Base-by-base conservation (phyloP, 2,113 vertebrate genomes). In the Deroptyus accipitrinus region DNA sequence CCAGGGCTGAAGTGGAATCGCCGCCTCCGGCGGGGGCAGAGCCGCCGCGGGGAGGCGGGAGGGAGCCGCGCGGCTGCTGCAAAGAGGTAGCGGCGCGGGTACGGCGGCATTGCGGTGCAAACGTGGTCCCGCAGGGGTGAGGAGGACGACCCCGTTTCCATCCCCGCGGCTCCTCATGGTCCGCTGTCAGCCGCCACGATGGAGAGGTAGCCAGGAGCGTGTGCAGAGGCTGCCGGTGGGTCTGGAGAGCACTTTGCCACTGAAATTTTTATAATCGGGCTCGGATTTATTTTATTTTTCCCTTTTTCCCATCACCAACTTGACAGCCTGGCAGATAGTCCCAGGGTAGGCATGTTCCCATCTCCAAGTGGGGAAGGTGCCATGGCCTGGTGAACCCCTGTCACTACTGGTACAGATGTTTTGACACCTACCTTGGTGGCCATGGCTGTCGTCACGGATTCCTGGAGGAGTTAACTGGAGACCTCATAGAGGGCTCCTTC, bases 381-480 rank as follows among this genome's bases (percentile, higher is more conserved):
- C 0, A 0, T 1, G 3, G 49, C 30, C 20, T 13, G 10, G 2
- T 1, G 63, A 61, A 37, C 35, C 2, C 1, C 20, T 6, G 44
- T 16, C 7, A 2, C 23, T 24, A 55, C 22, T 9, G 11, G 9
- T 17, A 6, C 0, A 0, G 41, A 41, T 14, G 3, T n/a, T 31
- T 33, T 33, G 55, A 37, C 64, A 37, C 51, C 20, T 28, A 14
- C 10, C 27, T 28, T 0, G 3, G 33, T 13, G 24, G 12, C 24
- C 28, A 11, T 0, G 0, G 41, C 37, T 51, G 10, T 0, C 0
- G 7, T 23, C 70, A 55, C 0, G 0, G 23, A 49, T 13, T 73
- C 17, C 18, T 14, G 4, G 41, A 41, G 13, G 20, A 79, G 7
- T 17, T 27, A 62, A 3, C 46, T 49, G 10, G 9, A 69, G 44